Evolutionary conservation across 2,797 vertebrate genomes (phyloP).

Genomic region (Mormyrus proboscirostris): DNA sequence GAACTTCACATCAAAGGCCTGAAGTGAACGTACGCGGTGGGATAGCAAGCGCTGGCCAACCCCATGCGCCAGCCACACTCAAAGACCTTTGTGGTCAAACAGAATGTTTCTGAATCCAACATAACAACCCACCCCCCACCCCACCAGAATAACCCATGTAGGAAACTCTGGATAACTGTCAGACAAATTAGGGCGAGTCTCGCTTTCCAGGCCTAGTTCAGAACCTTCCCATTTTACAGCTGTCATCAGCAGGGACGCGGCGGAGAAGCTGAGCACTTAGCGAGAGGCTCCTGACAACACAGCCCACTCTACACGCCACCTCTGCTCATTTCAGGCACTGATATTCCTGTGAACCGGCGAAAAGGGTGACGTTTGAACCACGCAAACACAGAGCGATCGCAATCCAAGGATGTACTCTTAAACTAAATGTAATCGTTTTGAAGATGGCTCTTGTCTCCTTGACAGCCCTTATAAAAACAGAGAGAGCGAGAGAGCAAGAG

Average conservation of each 20-base stretch:
- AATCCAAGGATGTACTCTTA: background rate
- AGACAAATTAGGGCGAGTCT: conserved; percentile 2
- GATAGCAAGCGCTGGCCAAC: background rate
- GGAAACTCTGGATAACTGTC: conserved; percentile 2
- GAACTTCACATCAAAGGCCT: background rate
- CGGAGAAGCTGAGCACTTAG: background rate
- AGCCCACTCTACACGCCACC: background rate
- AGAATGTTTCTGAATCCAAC: background rate
- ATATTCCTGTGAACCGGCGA: background rate
- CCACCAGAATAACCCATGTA: background rate
- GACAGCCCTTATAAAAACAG: background rate
- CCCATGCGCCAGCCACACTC: background rate
- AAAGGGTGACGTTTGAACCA: background rate
- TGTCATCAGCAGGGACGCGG: background rate
- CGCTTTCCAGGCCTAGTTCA: background rate
- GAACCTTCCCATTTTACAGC: conserved; percentile 7
- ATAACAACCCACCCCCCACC: background rate
- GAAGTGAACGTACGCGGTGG: background rate
- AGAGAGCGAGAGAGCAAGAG: background rate
- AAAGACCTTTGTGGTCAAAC: background rate
- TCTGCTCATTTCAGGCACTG: background rate
- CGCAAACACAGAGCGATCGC: background rate
- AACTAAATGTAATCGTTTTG: background rate
- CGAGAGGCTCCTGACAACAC: background rate
- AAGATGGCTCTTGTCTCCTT: background rate